Base-by-base conservation (phyloP, 2,797 vertebrate genomes). In the Semotilus atromaculatus region DNA sequence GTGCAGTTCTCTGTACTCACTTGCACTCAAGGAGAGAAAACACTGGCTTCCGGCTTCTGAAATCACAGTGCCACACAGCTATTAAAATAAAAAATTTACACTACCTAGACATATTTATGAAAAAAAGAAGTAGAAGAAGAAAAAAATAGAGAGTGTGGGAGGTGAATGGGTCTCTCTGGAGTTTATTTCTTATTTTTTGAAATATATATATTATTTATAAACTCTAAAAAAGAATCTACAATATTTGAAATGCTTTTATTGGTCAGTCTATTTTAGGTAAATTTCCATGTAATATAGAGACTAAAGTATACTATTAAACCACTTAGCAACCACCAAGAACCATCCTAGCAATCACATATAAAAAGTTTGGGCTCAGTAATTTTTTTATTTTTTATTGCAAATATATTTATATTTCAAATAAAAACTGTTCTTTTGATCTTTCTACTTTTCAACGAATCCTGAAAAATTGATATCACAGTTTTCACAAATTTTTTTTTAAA, bases 1-100 rank as follows among this genome's bases (percentile, higher is more conserved):
- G 90, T 88, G 86, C 87, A 90, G 73, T 89, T 86, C 82, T 85
- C 83, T 89, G 83, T 88, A 83, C 73, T 71, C 60, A 19, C 34
- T 70, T 81, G 74, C 85, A 83, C 88, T 88, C 85, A 75, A 85
- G 83, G 85, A 87, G 85, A 89, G 87, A 80, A 77, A 85, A 85
- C 23, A 55, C 82, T 83, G 68, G 64, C 64, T 73, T 26, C 29
- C 29, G 64, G 62, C 70, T 80, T 81, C 64, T 74, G 71, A 85
- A 86, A 85, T 89, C 53, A 70, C 75, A 80, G 74, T 75, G 48
- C 60, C 40, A 83, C 83, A 85, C 34, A 88, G 80, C 70, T 66
- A 82, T 82, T 82, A 34, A 75, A 68, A 81, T 71, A 53, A 64
- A 64, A 83, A 45, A 79, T 82, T 11, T 40, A 76, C 13, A 14